Conservation (phyloP, 2,888 invertebrate genomes). For the Acleris cristana region DNA sequence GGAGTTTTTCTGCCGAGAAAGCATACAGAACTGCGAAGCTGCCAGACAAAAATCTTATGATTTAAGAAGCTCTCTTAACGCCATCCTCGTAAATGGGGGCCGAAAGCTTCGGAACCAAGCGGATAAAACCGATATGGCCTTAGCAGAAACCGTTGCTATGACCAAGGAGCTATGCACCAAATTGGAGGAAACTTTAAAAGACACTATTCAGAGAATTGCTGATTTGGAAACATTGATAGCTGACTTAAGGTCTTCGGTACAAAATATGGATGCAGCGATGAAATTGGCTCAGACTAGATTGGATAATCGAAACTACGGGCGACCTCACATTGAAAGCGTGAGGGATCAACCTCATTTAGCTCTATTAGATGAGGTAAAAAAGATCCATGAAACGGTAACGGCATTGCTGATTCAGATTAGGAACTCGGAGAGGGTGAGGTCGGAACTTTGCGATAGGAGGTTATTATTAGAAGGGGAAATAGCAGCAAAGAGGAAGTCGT, state of each 20-base stretch:
- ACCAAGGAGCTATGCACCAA: constrained; percentile 89
- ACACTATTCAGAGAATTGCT: constrained; percentile 89
- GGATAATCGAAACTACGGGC: constrained; percentile 87
- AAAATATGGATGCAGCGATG: constrained; percentile 91
- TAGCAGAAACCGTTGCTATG: constrained; percentile 89
- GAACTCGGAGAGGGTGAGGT: constrained; percentile 84
- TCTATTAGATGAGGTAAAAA: constrained; percentile 89
- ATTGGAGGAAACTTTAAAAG: constrained; percentile 87
- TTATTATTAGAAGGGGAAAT: constrained; percentile 86
- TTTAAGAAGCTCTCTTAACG: constrained; percentile 88
- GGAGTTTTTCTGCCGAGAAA: constrained; percentile 92
- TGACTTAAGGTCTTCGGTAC: constrained; percentile 86
- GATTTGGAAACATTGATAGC: constrained; percentile 90
- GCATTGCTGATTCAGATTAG: constrained; percentile 86
- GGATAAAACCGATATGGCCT: constrained; percentile 90
- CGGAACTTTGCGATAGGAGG: constrained; percentile 82
- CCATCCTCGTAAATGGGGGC: constrained; percentile 89
- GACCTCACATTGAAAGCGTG: constrained; percentile 93
- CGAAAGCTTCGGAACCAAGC: constrained; percentile 93
- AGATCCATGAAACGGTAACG: constrained; percentile 87
- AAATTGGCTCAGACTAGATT: constrained; percentile 95
- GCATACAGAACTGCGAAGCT: constrained; percentile 89
- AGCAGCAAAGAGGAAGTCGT: constrained; percentile 87
- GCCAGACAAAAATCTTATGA: constrained; percentile 90
- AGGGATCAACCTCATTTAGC: constrained; percentile 92